These are phyloP conservation scores for Trachelus iudaicus DNA, from an alignment of 2,888 invertebrate genomes.

Conservation along the genomic window DNA sequence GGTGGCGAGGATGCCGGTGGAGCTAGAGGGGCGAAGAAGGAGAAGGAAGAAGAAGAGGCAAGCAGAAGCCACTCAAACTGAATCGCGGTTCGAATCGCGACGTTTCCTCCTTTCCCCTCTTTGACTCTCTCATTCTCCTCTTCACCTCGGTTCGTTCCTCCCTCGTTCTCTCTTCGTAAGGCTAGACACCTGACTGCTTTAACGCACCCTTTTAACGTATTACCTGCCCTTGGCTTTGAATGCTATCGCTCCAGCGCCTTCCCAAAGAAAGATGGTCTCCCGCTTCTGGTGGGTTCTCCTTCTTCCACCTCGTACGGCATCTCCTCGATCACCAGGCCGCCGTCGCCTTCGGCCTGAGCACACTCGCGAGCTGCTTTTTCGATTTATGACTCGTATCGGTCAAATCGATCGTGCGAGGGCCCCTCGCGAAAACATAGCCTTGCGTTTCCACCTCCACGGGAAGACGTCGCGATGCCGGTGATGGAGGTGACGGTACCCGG, in stretches of 20 bases:
- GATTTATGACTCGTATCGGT: not conserved
- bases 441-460: not conserved
- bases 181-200: conserved; percentile 39
- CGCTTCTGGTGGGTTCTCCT: not conserved
- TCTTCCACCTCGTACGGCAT: not conserved
- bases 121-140: not conserved
- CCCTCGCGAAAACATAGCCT: not conserved
- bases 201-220: conserved; percentile 43
- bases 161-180: conserved; percentile 20
- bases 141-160: not conserved
- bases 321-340: not conserved
- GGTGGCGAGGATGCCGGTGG: not conserved
- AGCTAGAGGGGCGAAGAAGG: not conserved
- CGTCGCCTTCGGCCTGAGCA: not conserved
- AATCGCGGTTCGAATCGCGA: conserved; percentile 40
- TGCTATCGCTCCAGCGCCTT: conserved; percentile 37
- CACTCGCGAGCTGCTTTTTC: not conserved
- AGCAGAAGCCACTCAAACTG: conserved; percentile 17
- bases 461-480: not conserved
- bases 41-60: conserved; percentile 11
- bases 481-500: not conserved
- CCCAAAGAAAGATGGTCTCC: conserved; percentile 17
- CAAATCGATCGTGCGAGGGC: not conserved
- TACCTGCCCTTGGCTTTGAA: conserved; percentile 39
- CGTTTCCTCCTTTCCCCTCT: conserved; percentile 41